Base-by-base conservation (phyloP, 1,140 invertebrate genomes). In the Achroia grisella region DNA sequence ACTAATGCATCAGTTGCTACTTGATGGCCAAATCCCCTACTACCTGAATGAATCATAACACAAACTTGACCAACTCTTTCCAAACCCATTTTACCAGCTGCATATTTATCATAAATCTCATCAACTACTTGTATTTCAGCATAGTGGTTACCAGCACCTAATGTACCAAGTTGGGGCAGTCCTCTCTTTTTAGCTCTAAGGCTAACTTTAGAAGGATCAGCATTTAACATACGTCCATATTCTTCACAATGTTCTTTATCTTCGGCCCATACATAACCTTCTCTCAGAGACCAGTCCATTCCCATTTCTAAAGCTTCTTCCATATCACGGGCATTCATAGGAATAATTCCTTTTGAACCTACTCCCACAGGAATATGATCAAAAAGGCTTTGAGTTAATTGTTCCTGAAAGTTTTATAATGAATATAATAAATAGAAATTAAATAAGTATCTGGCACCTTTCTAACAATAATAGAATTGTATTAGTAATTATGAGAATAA, bases 221-320 rank as follows among this genome's bases (percentile, higher is more conserved):
- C 98, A 87, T 98, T 98, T 9, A 99, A 87, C 98, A 99, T 99
- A 66, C 98, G 89, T 0, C 98, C 98, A 90, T 99, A 99, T 73
- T 99, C 98, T 84, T 99, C 98, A 87, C 98, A 99, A 84, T 99
- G 98, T 82, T 99, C 98, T 84, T 99, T 99, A 81, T 99, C 98
- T 87, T 99, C 98, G 14, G 98, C 97, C 98, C 98, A 99, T 34
- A 97, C 94, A 84, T 99, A 99, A 1, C 98, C 97, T 90, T 99
- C 97, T 62, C 98, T 88, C 0, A 99, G 87, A n/a, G 97, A 99
- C 98, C 98, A 99, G 86, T 99, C 98, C 95, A 99, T 98, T 5
- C 98, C 98, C 98, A 99, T 99, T 90, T 99, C 98, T 23, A 99
- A 86, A 8, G 97, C 97, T 88, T 99, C 98, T 80, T 99, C 98